Conservation (phyloP, 2,888 invertebrate species). For the Nomada hirtipes region DNA sequence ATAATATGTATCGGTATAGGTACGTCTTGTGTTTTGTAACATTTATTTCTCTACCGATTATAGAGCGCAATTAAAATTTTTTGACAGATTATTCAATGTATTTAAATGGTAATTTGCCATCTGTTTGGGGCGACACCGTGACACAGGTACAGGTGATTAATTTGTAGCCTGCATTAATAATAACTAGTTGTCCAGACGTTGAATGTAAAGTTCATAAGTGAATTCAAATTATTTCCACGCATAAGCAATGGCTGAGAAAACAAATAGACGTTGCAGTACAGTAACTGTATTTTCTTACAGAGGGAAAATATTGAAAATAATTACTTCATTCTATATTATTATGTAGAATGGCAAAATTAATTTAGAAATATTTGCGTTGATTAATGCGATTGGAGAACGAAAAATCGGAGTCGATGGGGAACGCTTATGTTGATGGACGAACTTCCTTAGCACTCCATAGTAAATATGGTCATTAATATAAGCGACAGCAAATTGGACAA, state of each 20-base stretch:
- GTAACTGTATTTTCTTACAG: too few relatives aligned
- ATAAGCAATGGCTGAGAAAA: neutral
- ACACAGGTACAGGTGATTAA: conserved; percentile 1
- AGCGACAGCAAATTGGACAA: conserved; percentile 33
- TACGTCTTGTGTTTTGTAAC: neutral
- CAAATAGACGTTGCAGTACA: neutral
- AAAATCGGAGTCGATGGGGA: conserved; percentile 1
- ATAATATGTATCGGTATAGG: neutral
- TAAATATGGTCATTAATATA: conserved; percentile 48
- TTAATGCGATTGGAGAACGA: neutral
- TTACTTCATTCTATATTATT: neutral
- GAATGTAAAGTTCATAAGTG: neutral
- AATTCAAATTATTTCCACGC: neutral
- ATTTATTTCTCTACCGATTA: neutral
- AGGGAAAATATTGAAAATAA: neutral
- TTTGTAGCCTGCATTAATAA: neutral
- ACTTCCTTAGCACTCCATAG: conserved; percentile 9
- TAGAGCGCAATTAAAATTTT: neutral
- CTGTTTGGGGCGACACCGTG: neutral
- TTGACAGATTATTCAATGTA: conserved; percentile 12
- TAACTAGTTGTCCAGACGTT: neutral
- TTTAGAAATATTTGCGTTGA: neutral
- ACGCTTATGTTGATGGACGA: conserved; percentile 12
- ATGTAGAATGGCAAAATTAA: neutral
- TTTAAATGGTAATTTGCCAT: conserved; percentile 16